Base-by-base conservation (phyloP, 2,797 vertebrate species). In the Sphaeramia orbicularis region DNA sequence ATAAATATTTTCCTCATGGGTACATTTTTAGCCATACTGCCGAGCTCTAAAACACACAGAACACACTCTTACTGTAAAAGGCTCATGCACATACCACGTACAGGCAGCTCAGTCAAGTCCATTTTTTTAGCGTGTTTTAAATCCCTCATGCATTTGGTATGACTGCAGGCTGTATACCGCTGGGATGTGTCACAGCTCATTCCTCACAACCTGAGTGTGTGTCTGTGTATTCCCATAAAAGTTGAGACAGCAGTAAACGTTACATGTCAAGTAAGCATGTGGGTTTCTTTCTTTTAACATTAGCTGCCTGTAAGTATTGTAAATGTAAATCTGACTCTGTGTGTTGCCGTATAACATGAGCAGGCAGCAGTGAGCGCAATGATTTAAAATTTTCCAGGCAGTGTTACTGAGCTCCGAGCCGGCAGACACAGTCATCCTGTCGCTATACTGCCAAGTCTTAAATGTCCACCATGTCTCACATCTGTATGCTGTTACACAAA, bases 351-450 rank as follows among this genome's bases (percentile, higher is more conserved):
- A 82, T 59, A 58, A 74, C 71, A 65, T 56, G 74, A 83, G 72
- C 63, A 66, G 66, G 59, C 69, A 30, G 59, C 65, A 18, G 59
- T 49, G 51, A 53, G 43, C 16, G 4, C n/a, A 24, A 11, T 79
- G 78, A 83, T 67, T 75, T 66, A 30, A 58, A 51, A 69, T 71
- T 89, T 91, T 88, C 87, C 86, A 88, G 85, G 50, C 76, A 51
- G 72, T 14, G 48, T 73, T 85, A 51, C 65, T 44, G 81, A 81
- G 56, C 80, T 83, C 47, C 70, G 69, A 69, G 69, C 78, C 85
- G 67, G 75, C 84, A 90, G 82, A 90, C 87, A 87, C 78, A 77
- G 87, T 90, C 87, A 90, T 87, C 63, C 45, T 24, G 69, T 38
- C 54, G 2, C 50, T 49, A 11, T 9, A 38, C 68, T 66, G 88